Evolutionary conservation across 2,888 invertebrate genomes (phyloP), one percentile per base, ranked within the genome.

Genomic region (Meliscaeva auricollis): DNA sequence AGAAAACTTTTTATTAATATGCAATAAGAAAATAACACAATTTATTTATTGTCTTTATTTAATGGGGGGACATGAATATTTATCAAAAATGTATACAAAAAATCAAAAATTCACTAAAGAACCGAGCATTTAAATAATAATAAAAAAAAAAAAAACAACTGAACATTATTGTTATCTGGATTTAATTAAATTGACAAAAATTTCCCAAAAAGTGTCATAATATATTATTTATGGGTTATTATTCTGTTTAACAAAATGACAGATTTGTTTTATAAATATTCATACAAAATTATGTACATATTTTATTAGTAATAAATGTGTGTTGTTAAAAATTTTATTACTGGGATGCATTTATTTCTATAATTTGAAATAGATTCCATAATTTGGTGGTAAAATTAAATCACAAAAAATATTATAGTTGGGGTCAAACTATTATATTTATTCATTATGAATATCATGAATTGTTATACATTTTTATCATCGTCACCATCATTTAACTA

Each of bases 201-300:
- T 62, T 62, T 54, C 46, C 30, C 4, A 13, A 46, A 69, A 69
- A 62, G 60, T 80, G 69, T 74, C 54, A 74, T 80, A 68, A 38
- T 32, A 32, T 50, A 62, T 11, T 56, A 30, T 72, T 78, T 78
- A 72, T 72, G 48, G 30, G 30, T 38, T 66, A 38, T 72, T 38
- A 58, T 72, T 58, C 48, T 48, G 11, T 66, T 66, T n/a, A 15
- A 56, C 48, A 72, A 78, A 64, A 66, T 58, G 64, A 78, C 46
- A 72, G 56, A 78, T 78, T 72, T 72, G 64, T 78, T 17, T 72
- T 72, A 78, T 78, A 72, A 78, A 78, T 78, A 78, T 78, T 78
- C 56, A 78, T 69, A 56, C 26, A 20, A 54, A 64, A 56, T 68
- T 41, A 44, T 44, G 35, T 35, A 62, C 52, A 69, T 30, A 60